Evolutionary conservation across 1,140 invertebrate species (phyloP), one percentile per base, ranked within the genome.

Genomic region (Leptinotarsa lineolata): DNA sequence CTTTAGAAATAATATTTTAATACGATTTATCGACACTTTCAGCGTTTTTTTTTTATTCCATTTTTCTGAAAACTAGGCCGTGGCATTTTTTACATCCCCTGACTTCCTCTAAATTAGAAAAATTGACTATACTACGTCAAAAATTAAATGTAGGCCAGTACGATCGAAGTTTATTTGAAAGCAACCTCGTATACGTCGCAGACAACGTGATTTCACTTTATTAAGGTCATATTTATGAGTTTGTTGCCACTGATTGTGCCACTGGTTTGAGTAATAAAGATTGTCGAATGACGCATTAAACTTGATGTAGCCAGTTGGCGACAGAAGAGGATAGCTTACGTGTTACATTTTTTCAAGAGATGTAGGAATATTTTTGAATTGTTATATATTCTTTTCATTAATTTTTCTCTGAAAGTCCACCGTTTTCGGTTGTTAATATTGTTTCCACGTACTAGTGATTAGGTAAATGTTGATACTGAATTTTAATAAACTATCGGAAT

Each of bases 211-310:
- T 68, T 68, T 68, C 67, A 68, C 46, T 68, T 68, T 68, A 68
- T 68, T 68, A 68, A 54, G 67, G 67, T 68, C 67, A 68, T 58
- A 54, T 68, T 20, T 45, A 54, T 68, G 67, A 68, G 45, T 67
- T 67, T 68, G 67, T 68, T 68, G 67, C 67, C 67, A 68, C 67
- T 68, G 67, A 68, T 68, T 68, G 67, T 68, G 67, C 67, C 67
- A 68, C 45, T 68, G 67, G 67, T 68, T 68, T 18, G 64, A 64
- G 59, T 39, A 63, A 61, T 71, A 63, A 71, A 71, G 21, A 64
- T 24, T 71, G 46, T 64, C 48, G 48, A 44, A 63, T 60, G 61
- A 44, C 20, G 24, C n/a, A 48, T 63, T 61, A 71, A 54, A 54
- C 48, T 54, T 54, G 48, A 54, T 39, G 30, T 39, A 39, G 30